These are phyloP conservation scores for Rhyacichthys aspro DNA, from an alignment of 2,797 vertebrate species.

Conservation along the genomic window DNA sequence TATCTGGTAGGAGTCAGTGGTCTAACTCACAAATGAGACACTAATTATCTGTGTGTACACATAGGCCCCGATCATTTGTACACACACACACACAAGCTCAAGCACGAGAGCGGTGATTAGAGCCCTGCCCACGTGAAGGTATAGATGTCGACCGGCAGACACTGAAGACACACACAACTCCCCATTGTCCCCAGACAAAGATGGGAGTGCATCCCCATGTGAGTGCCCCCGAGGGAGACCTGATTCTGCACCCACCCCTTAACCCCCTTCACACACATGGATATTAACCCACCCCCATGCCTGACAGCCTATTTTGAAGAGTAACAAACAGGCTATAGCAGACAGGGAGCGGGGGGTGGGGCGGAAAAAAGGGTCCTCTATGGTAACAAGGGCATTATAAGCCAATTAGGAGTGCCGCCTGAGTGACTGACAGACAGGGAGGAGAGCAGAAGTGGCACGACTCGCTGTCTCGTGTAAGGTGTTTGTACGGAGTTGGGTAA, in stretches of 20 bases:
- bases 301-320: slow-evolving; percentile 64
- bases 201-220: slow-evolving; percentile 59
- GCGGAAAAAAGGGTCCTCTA: slow-evolving; percentile 57
- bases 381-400: slow-evolving; percentile 77
- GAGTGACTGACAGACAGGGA: slow-evolving; percentile 70
- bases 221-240: slow-evolving; percentile 62
- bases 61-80: slow-evolving; percentile 15
- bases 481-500: slow-evolving; percentile 26
- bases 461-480: slow-evolving; percentile 57
- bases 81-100: slow-evolving; percentile 4
- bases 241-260: slow-evolving; percentile 67
- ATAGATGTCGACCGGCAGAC: slow-evolving; percentile 11
- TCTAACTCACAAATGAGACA: slow-evolving; percentile 49
- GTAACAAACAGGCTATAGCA: slow-evolving; percentile 68
- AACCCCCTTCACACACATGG: slow-evolving; percentile 47
- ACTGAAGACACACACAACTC: slow-evolving; percentile 20
- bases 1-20: slow-evolving; percentile 49
- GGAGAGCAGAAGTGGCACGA: slow-evolving; percentile 45
- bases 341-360: slow-evolving; percentile 66
- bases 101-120: slow-evolving; percentile 21
- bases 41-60: slow-evolving; percentile 49
- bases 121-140: slow-evolving; percentile 11
- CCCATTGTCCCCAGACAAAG: slow-evolving; percentile 72
- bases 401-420: slow-evolving; percentile 73
- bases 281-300: slow-evolving; percentile 66